Percentiles rank a stretch among this genome's conserved stretches.
Conservation (phyloP, 2,888 invertebrate species). For the Rhagonycha lutea region DNA sequence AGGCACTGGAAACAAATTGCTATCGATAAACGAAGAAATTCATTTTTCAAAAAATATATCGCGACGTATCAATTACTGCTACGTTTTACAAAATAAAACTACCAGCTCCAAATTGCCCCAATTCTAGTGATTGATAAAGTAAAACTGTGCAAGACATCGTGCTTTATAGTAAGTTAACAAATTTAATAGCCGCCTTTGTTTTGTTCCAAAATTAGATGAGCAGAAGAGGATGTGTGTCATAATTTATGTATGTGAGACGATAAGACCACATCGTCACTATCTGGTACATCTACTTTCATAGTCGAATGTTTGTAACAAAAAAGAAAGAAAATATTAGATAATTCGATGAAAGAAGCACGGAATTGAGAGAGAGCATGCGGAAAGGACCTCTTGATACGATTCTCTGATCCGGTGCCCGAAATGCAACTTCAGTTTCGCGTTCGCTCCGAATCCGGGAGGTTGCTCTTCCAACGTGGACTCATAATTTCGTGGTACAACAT, state of each 20-base stretch:
- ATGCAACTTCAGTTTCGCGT: slow-evolving; percentile 32
- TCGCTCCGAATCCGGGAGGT: slow-evolving; percentile 17
- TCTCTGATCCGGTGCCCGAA: slow-evolving; percentile 22
- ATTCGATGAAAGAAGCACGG: slow-evolving; percentile 30
- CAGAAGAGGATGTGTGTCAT: not conserved
- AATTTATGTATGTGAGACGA: not conserved
- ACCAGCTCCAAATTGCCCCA: slow-evolving; percentile 10
- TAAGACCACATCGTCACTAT: not conserved
- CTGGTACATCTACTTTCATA: not conserved
- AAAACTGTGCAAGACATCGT: not conserved
- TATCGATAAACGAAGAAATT: slow-evolving; percentile 11
- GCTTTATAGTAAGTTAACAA: slow-evolving; percentile 8
- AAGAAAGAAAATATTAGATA: slow-evolving; percentile 33
- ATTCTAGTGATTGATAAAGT: slow-evolving; percentile 18
- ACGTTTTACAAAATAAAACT: slow-evolving; percentile 18
- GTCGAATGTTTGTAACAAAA: slow-evolving; percentile 29
- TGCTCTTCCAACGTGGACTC: not conserved
- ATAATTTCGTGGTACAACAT: slow-evolving; percentile 1
- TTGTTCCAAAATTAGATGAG: not conserved
- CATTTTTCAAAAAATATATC: slow-evolving; percentile 21
- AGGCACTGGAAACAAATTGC: slow-evolving; percentile 8
- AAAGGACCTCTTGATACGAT: slow-evolving; percentile 30
- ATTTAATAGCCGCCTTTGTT: not conserved
- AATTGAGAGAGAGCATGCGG: slow-evolving; percentile 38
- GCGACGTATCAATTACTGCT: slow-evolving; percentile 17